phyloP scores from a whole-genome alignment of 2,113 vertebrate species.

The Psittacula cyanocephala region DNA sequence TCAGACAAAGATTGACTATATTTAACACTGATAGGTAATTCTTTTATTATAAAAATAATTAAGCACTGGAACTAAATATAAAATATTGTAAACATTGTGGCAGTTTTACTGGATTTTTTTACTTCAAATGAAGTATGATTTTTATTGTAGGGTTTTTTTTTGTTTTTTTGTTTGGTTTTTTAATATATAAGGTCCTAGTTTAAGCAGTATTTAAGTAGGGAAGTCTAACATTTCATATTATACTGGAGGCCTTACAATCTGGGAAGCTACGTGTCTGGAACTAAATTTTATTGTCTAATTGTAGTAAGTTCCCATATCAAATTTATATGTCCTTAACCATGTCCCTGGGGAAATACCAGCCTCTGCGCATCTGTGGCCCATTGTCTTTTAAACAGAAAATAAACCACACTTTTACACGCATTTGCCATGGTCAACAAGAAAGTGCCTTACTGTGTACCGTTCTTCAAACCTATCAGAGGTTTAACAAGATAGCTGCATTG shows the following conservation, averaged over 20 bases:
- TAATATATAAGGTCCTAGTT: neutral
- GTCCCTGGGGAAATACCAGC: neutral
- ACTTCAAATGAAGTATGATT: neutral
- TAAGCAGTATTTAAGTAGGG: neutral
- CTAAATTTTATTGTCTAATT: neutral
- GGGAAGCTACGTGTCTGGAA: neutral
- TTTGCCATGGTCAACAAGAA: neutral
- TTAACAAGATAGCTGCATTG: neutral
- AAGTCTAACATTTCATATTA: neutral
- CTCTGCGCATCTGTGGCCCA: neutral
- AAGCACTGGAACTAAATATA: neutral
- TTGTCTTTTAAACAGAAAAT: neutral
- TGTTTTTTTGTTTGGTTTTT: neutral
- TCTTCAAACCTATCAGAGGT: neutral
- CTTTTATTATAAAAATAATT: neutral
- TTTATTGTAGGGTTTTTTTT: neutral
- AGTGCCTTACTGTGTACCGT: neutral
- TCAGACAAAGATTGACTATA: neutral
- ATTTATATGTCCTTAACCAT: neutral
- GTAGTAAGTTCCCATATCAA: neutral
- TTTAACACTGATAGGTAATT: neutral
- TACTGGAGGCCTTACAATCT: neutral
- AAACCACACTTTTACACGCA: neutral
- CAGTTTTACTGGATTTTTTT: neutral
- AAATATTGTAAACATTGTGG: neutral